Evolutionary conservation across 2,888 invertebrate species (phyloP), one percentile per base, ranked within the genome.

Genomic region (Pristionchus arcanus): DNA sequence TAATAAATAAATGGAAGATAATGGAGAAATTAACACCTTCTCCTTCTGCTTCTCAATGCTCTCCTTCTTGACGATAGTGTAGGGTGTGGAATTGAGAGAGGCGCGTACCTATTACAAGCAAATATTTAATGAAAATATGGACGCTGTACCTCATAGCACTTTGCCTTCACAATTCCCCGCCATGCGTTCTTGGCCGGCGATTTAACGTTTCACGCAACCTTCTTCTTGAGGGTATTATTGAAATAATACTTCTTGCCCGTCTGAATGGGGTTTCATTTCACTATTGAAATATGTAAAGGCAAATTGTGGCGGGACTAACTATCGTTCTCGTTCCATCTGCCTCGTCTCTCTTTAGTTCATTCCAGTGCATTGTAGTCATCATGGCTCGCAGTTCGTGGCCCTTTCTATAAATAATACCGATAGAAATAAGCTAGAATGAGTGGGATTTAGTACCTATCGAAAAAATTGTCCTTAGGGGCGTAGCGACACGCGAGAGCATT

Each of bases 401-500:
- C 19, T 74, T 37, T 16, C 71, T 74, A 34, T 13, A 16, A 74
- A 34, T 74, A 16, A 34, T 34, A 34, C 11, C 13, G n/a, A 68
- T 68, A 68, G 68, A 16, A 34, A 74, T 34, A 34, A 42, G 42
- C 37, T 34, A 74, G 2, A 19, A 15, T 3, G 31, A 16, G 21
- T 16, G 37, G 66, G 66, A n/a, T 66, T n/a, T 37, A 15, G 49
- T 42, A 81, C 81, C 81, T 42, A 11, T 42, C n/a, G 49, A 81
- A 81, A 19, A 49, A 81, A 28, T 49, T 49, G 2, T 81, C 49
- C 49, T 81, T 81, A 1, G 71, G 71, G 5, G 81, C 81, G 25
- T 81, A 81, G 11, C 49, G 19, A 42, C 81, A 81, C 13, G 81
- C 42, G n/a, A 81, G 21, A n/a, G 81, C 81, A 81, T 81, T 81